Conservation (phyloP, 92 coral and sea anemone species). For the Hydrozoanthus gracilis region DNA sequence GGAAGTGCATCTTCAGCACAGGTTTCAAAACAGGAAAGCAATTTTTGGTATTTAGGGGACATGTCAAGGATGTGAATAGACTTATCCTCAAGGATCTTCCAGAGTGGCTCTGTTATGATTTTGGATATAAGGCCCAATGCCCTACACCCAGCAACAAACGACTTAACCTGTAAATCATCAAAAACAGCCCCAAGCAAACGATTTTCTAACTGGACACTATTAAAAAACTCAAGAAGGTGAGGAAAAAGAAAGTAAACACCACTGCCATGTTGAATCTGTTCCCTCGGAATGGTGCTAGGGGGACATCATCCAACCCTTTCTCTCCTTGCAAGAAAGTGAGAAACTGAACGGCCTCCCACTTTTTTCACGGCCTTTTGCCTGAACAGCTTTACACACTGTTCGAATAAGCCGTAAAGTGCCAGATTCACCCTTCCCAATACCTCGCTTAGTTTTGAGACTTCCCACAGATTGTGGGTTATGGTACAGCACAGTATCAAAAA, state of each 20-base stretch:
- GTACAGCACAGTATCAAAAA: constrained; percentile 10
- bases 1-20: constrained; percentile 29
- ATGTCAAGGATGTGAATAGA: constrained; percentile 9
- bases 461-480: constrained; percentile 6
- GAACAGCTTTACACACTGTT: constrained; percentile 15
- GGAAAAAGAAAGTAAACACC: constrained; percentile 22
- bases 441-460: constrained; percentile 10
- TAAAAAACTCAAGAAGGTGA: constrained; percentile 16
- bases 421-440: constrained; percentile 24
- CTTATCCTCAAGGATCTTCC: constrained; percentile 14
- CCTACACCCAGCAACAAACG: constrained; percentile 13
- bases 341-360: constrained; percentile 15
- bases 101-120: constrained; percentile 17
- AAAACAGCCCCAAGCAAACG: constrained; percentile 13
- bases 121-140: constrained; percentile 21
- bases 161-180: constrained; percentile 11
- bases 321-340: constrained; percentile 22
- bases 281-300: neutral
- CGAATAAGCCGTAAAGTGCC: constrained; percentile 21
- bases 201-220: constrained; percentile 18
- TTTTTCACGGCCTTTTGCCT: constrained; percentile 13
- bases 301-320: constrained; percentile 24
- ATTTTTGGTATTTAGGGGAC: constrained; percentile 2
- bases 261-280: constrained; percentile 24
- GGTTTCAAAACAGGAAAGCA: constrained; percentile 28